phyloP scores from a whole-genome alignment of 2,888 invertebrate species.

The Dysmachus trigonus region DNA sequence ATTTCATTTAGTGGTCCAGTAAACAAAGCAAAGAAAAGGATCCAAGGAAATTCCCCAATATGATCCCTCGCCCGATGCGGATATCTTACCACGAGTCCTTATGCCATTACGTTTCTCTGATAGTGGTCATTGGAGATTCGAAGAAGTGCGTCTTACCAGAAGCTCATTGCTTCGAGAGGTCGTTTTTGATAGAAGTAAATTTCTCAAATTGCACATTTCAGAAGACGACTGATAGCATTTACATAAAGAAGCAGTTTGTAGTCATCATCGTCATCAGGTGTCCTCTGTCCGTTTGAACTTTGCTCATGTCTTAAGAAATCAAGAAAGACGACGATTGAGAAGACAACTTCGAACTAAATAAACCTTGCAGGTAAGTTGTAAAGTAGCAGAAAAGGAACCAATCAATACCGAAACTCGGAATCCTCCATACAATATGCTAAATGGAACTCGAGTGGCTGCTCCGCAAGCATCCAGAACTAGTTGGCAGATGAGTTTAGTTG shows the following conservation, averaged over 20 bases:
- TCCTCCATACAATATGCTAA: slow-evolving; percentile 1
- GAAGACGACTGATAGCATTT: background rate
- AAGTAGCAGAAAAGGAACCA: background rate
- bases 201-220: background rate
- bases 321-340: background rate
- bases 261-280: background rate
- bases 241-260: background rate
- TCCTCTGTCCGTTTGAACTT: background rate
- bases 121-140: background rate
- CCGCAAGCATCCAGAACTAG: background rate
- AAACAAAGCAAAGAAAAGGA: background rate
- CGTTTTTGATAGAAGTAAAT: background rate
- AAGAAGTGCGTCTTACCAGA: background rate
- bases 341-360: background rate
- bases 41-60: background rate
- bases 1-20: background rate
- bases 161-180: background rate
- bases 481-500: slow-evolving; percentile 2
- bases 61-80: background rate
- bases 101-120: background rate
- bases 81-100: background rate
- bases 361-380: background rate
- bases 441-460: background rate
- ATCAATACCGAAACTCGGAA: background rate
- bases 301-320: background rate